Evolutionary conservation across 2,797 vertebrate species (phyloP).

Genomic region (Myotis pilosus): DNA sequence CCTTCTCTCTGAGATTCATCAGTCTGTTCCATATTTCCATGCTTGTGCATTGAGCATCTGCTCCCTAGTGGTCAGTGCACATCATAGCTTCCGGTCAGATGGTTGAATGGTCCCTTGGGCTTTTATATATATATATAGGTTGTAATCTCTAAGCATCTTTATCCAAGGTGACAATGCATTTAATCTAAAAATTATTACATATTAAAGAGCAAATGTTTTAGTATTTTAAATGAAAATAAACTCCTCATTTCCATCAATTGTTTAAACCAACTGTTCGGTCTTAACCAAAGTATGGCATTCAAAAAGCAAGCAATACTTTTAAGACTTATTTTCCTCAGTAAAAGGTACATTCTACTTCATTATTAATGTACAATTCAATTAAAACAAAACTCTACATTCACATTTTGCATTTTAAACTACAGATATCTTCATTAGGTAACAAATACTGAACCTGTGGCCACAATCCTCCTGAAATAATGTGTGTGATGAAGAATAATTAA

Average conservation of each 20-base stretch:
- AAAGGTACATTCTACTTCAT: slow-evolving; percentile 64
- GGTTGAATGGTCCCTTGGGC: too few species aligned
- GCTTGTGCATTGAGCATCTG: too few species aligned
- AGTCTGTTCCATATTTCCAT: too few species aligned
- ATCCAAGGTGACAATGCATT: slow-evolving; percentile 4
- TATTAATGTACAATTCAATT: slow-evolving; percentile 60
- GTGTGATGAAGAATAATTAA: slow-evolving; percentile 79
- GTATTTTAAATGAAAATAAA: slow-evolving; percentile 40
- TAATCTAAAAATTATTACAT: slow-evolving; percentile 35
- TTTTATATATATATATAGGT: too few species aligned
- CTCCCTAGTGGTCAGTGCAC: too few species aligned
- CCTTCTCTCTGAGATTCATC: too few species aligned
- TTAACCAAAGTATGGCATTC: background rate
- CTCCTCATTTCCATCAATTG: background rate
- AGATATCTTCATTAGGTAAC: slow-evolving; percentile 77
- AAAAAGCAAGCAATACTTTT: background rate
- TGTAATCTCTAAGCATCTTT: background rate
- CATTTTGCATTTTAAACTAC: slow-evolving; percentile 73
- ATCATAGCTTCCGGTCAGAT: too few species aligned
- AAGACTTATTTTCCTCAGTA: slow-evolving; percentile 51
- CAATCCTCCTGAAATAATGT: slow-evolving; percentile 73
- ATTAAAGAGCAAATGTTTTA: slow-evolving; percentile 57
- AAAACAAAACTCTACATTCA: slow-evolving; percentile 68
- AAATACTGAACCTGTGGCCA: slow-evolving; percentile 79
- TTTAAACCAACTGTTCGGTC: background rate